Conservation (phyloP, 2,113 vertebrate genomes). For the Aptenodytes patagonicus region DNA sequence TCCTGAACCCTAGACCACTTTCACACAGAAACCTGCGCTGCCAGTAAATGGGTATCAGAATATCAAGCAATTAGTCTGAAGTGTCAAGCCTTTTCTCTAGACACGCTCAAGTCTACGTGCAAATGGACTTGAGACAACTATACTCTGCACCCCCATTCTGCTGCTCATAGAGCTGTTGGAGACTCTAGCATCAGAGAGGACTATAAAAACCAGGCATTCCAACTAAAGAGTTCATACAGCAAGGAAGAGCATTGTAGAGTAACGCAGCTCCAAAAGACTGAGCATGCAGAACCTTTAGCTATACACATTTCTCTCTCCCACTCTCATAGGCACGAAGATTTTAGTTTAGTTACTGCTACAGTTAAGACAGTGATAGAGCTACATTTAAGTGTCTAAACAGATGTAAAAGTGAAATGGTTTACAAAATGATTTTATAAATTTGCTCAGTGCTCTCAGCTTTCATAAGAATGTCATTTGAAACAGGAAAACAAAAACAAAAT, state of each 20-base stretch:
- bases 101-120: background rate
- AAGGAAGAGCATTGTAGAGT: background rate
- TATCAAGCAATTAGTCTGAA: background rate
- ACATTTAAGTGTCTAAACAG: background rate
- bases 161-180: background rate
- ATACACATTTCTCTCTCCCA: background rate
- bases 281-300: background rate
- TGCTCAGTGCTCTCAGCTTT: background rate
- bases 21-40: rapidly evolving
- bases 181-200: background rate
- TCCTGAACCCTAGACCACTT: background rate
- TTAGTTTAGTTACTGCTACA: background rate
- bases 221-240: background rate
- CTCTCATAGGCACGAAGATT: background rate
- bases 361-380: background rate
- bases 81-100: background rate
- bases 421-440: background rate
- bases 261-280: background rate
- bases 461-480: background rate
- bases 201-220: background rate
- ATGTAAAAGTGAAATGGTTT: background rate
- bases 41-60: background rate
- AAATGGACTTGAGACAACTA: background rate
- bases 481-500: background rate
- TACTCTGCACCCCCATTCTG: background rate